These are phyloP conservation scores for Exocentrus adspersus DNA, from an alignment of 2,888 invertebrate species.

Conservation along the genomic window DNA sequence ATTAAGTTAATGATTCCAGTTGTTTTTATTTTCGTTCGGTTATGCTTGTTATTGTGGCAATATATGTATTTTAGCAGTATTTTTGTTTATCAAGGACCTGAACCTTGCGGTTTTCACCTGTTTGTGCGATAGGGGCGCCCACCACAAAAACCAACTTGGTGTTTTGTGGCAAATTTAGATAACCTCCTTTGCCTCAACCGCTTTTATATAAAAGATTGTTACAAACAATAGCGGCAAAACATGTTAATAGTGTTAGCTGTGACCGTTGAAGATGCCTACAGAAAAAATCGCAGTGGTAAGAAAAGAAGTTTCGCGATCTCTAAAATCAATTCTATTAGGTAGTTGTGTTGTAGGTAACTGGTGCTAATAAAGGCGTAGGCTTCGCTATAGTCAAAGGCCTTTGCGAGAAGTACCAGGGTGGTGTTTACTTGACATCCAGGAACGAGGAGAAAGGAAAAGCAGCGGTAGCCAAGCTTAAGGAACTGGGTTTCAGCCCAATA, in stretches of 20 bases:
- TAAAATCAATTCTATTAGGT: too few species aligned
- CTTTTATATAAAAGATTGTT: too few species aligned
- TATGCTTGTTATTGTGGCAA: neutral
- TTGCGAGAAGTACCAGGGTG: slow-evolving; percentile 73
- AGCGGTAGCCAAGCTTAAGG: slow-evolving; percentile 70
- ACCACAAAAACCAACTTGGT: too few species aligned
- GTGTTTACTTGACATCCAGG: slow-evolving; percentile 77
- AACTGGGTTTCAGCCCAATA: slow-evolving; percentile 66
- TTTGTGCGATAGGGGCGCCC: too few species aligned
- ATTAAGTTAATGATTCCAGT: neutral
- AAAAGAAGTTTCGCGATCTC: too few species aligned
- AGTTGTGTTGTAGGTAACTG: too few species aligned
- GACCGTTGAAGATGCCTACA: slow-evolving; percentile 23
- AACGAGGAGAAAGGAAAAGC: slow-evolving; percentile 67
- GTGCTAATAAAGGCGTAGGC: slow-evolving; percentile 78
- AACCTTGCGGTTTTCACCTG: too few species aligned
- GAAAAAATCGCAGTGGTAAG: slow-evolving; percentile 49
- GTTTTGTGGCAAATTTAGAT: neutral
- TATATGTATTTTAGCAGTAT: neutral
- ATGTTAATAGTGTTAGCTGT: neutral
- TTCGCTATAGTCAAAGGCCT: slow-evolving; percentile 74
- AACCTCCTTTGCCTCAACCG: too few species aligned
- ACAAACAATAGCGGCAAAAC: too few species aligned
- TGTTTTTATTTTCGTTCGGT: neutral
- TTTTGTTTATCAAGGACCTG: neutral